A percentile compares a stretch with the other conserved stretches of the same genome.
These are phyloP conservation scores for Empidonax traillii DNA, from an alignment of 2,113 vertebrate species.

Conservation along the genomic window DNA sequence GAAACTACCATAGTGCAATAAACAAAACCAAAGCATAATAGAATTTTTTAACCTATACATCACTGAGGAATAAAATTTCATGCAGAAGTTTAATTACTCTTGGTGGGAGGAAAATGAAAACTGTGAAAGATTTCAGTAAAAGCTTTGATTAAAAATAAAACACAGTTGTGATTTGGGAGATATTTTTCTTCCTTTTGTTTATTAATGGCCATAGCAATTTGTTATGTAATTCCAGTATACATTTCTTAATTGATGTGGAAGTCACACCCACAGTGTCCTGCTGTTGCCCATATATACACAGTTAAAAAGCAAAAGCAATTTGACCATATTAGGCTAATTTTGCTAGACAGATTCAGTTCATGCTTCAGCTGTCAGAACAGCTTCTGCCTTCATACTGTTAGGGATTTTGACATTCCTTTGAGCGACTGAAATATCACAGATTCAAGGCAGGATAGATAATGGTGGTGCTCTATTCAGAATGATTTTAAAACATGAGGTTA, in stretches of 20 bases:
- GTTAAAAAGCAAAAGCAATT: conserved; percentile 69
- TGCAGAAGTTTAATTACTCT: background rate
- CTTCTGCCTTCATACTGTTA: conserved; percentile 60
- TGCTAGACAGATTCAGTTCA: conserved; percentile 74
- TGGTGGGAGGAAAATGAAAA: background rate
- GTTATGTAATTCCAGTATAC: background rate
- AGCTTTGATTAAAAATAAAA: background rate
- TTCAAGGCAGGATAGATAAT: conserved; percentile 49
- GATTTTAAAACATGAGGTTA: conserved; percentile 35
- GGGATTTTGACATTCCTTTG: conserved; percentile 73
- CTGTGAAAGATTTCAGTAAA: background rate
- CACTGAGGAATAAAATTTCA: background rate
- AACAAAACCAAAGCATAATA: background rate
- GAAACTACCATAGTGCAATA: background rate
- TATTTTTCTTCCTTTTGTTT: background rate
- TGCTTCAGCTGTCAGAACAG: conserved; percentile 71
- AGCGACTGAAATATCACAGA: conserved; percentile 64
- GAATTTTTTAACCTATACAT: background rate
- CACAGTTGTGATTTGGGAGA: background rate
- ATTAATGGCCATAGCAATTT: background rate
- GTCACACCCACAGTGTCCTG: background rate
- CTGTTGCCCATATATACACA: background rate
- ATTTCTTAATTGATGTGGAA: conserved; percentile 1
- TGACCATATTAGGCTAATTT: conserved; percentile 74
- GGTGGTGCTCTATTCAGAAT: conserved; percentile 25